Conservation (phyloP, 1,140 invertebrate species). For the Musca domestica region DNA sequence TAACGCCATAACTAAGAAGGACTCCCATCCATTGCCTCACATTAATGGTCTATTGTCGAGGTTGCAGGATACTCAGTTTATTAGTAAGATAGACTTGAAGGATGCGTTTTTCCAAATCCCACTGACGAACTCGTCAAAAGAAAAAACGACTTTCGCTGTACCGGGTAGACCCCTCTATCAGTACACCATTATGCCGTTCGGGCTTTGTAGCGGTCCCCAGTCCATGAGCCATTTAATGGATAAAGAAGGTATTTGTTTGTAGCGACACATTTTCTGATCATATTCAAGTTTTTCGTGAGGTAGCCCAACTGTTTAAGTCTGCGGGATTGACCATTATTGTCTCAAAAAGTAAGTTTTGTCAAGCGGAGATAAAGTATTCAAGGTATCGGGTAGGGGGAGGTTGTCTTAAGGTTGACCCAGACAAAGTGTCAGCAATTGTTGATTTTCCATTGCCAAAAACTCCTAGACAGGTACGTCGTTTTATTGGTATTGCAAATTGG, state of each 20-base stretch:
- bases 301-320: constrained; percentile 26
- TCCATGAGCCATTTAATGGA: constrained; percentile 19
- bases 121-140: constrained; percentile 24
- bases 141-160: constrained; percentile 50
- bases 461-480: constrained; percentile 49
- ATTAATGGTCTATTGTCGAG: constrained; percentile 43
- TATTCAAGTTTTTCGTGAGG: constrained; percentile 31
- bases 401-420: constrained; percentile 37
- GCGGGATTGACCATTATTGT: constrained; percentile 33
- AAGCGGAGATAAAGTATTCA: constrained; percentile 32
- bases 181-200: constrained; percentile 35
- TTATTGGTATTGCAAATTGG: constrained; percentile 54
- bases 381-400: constrained; percentile 33
- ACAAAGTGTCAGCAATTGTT: constrained; percentile 31
- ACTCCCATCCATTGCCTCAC: constrained; percentile 37
- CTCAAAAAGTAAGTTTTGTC: constrained; percentile 27
- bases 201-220: constrained; percentile 22
- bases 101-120: constrained; percentile 35
- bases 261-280: constrained; percentile 49
- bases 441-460: constrained; percentile 24
- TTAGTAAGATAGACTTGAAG: constrained; percentile 23
- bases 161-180: constrained; percentile 38
- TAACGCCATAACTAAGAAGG: constrained; percentile 46
- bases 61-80: constrained; percentile 37
- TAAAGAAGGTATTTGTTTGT: constrained; percentile 28